Percentiles rank a stretch among this genome's conserved stretches.
These are phyloP conservation scores for Raphicerus campestris DNA, from an alignment of 2,113 vertebrate species.

Conservation along the genomic window DNA sequence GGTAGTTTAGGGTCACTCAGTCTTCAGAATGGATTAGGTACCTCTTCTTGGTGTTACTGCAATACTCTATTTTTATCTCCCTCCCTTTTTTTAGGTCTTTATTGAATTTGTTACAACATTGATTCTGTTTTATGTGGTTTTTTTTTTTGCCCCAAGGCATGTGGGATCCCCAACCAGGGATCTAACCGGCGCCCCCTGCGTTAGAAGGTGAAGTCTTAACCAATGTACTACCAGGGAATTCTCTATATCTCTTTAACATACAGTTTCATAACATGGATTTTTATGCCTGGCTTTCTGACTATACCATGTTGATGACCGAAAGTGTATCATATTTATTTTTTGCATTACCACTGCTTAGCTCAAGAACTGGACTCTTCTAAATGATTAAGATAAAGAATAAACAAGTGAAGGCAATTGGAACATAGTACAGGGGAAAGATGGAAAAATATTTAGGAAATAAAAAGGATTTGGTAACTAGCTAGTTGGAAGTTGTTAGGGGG, in stretches of 20 bases:
- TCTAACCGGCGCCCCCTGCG: background rate
- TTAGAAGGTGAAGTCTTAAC: background rate
- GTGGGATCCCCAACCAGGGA: background rate
- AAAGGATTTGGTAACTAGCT: background rate
- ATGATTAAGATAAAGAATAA: slow-evolving; percentile 11
- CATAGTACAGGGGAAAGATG: background rate
- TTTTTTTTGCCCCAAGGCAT: background rate
- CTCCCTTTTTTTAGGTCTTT: background rate
- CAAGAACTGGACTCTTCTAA: background rate
- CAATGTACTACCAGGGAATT: background rate
- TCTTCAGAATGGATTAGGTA: background rate
- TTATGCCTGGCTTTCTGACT: background rate
- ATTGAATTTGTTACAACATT: background rate
- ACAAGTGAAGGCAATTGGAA: background rate
- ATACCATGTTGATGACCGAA: background rate
- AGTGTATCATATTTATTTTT: slow-evolving; percentile 1
- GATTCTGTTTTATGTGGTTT: background rate
- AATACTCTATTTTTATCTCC: background rate
- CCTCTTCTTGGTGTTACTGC: background rate
- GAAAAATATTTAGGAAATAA: background rate
- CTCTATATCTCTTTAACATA: background rate
- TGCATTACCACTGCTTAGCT: slow-evolving; percentile 12
- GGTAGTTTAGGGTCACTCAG: background rate
- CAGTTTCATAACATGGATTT: background rate
- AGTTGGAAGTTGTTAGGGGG: background rate